Conservation (phyloP, 2,113 vertebrate genomes). For the Thamnophis sirtalis region DNA sequence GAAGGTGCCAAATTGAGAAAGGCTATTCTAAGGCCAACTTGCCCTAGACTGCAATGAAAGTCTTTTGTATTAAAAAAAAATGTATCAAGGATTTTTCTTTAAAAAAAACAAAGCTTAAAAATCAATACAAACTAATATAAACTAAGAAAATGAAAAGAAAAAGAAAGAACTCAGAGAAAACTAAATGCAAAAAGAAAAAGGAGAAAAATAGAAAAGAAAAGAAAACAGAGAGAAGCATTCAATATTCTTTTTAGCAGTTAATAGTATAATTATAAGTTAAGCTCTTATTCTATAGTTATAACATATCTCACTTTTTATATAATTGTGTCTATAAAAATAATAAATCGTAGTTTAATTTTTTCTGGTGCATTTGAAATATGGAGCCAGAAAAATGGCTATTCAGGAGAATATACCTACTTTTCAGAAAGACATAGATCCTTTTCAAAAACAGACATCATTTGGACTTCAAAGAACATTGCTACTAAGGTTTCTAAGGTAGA, state of each 20-base stretch:
- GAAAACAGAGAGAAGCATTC: not conserved
- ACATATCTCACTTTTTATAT: not conserved
- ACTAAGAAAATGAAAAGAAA: not conserved
- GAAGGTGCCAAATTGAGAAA: not conserved
- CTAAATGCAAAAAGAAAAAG: not conserved
- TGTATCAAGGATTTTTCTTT: not conserved
- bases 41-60: not conserved
- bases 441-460: not conserved
- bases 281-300: not conserved
- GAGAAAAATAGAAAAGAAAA: not conserved
- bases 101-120: not conserved
- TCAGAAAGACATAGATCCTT: not conserved
- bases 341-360: not conserved
- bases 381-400: not conserved
- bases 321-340: not conserved
- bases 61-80: not conserved
- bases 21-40: not conserved
- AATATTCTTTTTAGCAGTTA: not conserved
- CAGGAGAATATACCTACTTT: not conserved
- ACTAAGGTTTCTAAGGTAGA: not conserved
- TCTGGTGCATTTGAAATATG: not conserved
- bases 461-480: not conserved
- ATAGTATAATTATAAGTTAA: not conserved
- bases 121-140: not conserved
- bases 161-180: not conserved